Evolutionary conservation across 2,797 vertebrate species (phyloP), one percentile per base, ranked within the genome.

Genomic region (Characodon lateralis): DNA sequence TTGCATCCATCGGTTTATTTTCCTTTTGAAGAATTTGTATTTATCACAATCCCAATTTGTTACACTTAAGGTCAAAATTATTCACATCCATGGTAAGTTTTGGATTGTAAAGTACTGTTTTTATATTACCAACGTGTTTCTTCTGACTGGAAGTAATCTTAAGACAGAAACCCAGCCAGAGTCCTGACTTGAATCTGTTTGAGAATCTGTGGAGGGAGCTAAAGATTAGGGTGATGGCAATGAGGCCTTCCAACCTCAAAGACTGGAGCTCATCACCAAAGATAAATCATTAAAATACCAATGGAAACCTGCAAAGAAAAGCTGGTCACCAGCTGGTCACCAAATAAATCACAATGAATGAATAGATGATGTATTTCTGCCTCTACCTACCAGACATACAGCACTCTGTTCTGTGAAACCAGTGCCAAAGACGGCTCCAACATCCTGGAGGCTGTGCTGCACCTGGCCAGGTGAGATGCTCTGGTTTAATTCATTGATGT

Each of bases 371-470:
- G 48, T 16, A 43, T 75, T 43, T 31, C 22, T 66, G 50, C 82
- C 22, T 75, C 70, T 53, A 86, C 81, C 85, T 69, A 80, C 94
- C 91, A 96, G 86, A 93, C 92, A 58, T 92, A 96, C 88, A 88
- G 89, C 88, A 91, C 89, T 78, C 87, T 96, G 70, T 93, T 95
- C 92, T 95, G 90, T 81, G 91, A 96, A 89, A 91, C 94, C 50
- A 93, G 95, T 71, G 97, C 97, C 84, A 99, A 98, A 92, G 97
- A 99, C 0, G 97, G 98, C 13, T 97, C 96, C 59, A 99, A 99
- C 82, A 89, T 98, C 76, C 93, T 99, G 59, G 98, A 99, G 90
- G 97, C 98, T 6, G 97, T 98, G 88, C 97, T 99, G 84, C 98
- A 99, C 90, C 96, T 99, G 88, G 97, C 98, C 88, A 95, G 97